Base-by-base conservation (phyloP, 2,797 vertebrate genomes). In the Sparus aurata region DNA sequence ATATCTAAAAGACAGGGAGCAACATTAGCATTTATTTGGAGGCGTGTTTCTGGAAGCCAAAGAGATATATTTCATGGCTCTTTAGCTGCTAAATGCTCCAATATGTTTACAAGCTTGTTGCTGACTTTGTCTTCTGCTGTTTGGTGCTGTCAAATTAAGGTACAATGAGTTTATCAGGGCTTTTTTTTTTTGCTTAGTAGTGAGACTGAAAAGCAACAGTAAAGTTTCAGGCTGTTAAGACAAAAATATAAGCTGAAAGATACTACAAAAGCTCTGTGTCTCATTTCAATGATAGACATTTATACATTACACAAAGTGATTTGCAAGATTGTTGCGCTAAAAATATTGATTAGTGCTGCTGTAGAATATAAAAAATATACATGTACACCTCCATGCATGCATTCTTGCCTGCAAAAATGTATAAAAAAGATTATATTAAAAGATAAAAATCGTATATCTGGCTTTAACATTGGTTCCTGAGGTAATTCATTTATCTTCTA, bases 231-330 rank as follows among this genome's bases (percentile, higher is more conserved):
- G 25, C 41, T 55, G 20, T 30, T 18, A 55, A 73, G 12, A 3
- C 25, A 47, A 49, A 49, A 73, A n/a, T 68, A 12, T 45, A 6
- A 61, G 17, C 16, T 73, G 60, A 9, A 30, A 55, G 25, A 27
- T 43, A 8, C 7, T n/a, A 45, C n/a, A 43, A 55, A 52, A 18
- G 50, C 34, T 67, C 55, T 38, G 25, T 27, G 43, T 16, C 17
- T 43, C 11, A 11, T 60, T 38, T 47, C n/a, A 8, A 53, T 0
- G 2, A 46, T 3, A 4, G 6, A 57, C 18, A 2, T 45, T 69
- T 34, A 18, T 22, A 68, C 22, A 43, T 43, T 20, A 27, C 3
- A 30, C 12, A 27, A 17, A 27, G 15, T 55, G 4, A 49, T 49
- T 20, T 20, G 8, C 20, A 18, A 5, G 18, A 2, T 34, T 34